A percentile compares a stretch with the other conserved stretches of the same genome.
phyloP scores from a whole-genome alignment of 2,113 vertebrate genomes.

The Amazona guildingii region DNA sequence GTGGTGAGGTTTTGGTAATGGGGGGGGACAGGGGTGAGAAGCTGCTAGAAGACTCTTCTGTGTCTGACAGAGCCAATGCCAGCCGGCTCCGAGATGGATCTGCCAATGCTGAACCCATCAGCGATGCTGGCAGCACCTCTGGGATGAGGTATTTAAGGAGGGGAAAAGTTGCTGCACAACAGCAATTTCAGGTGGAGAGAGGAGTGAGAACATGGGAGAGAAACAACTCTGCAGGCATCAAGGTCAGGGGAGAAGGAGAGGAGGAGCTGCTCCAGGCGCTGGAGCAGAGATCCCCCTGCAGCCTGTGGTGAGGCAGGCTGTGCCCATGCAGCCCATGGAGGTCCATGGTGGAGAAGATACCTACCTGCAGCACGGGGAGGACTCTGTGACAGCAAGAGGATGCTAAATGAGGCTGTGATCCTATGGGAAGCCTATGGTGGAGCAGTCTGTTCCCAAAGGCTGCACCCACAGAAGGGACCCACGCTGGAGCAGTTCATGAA shows the following conservation, averaged over 20 bases:
- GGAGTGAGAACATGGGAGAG: neutral
- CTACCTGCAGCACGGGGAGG: neutral
- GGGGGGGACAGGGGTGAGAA: neutral
- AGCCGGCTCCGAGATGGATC: neutral
- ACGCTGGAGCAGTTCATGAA: neutral
- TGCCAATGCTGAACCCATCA: neutral
- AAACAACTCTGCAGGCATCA: neutral
- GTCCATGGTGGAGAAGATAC: neutral
- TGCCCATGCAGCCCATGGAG: neutral
- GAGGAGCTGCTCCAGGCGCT: neutral
- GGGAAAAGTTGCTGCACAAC: neutral
- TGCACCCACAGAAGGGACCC: neutral
- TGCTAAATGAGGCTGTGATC: neutral
- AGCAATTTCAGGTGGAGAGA: neutral
- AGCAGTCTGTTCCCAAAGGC: neutral
- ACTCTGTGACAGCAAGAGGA: neutral
- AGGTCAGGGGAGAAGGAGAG: neutral
- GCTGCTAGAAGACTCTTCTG: neutral
- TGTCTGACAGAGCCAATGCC: neutral
- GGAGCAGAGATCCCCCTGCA: neutral
- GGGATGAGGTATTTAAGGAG: neutral
- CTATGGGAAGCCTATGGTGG: neutral
- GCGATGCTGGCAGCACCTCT: neutral
- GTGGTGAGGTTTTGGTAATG: neutral
- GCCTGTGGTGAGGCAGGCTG: neutral